These are phyloP conservation scores for Diadegma fenestrale DNA, from an alignment of 2,888 invertebrate genomes.

Conservation along the genomic window DNA sequence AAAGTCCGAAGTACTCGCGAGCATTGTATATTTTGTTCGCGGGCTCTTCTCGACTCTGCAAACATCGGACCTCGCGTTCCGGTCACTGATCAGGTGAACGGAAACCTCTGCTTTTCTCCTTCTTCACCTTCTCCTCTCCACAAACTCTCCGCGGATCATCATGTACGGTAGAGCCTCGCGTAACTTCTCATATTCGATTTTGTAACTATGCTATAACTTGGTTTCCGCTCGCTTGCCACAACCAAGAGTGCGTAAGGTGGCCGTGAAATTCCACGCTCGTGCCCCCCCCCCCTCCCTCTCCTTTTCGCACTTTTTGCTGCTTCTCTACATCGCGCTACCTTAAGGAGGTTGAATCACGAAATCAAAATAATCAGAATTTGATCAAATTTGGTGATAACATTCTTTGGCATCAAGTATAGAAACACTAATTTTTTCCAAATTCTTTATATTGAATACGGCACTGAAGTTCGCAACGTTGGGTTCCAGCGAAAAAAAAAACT, in stretches of 20 bases:
- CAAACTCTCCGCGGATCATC: neutral
- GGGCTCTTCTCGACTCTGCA: neutral
- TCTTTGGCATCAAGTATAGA: no score
- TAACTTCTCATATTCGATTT: conserved; percentile 64
- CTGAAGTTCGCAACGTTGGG: no score
- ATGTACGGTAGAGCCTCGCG: conserved; percentile 33
- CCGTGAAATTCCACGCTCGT: conserved; percentile 40
- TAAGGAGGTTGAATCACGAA: no score
- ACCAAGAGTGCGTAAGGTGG: conserved; percentile 16
- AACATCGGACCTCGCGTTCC: conserved; percentile 38
- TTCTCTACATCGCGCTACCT: neutral
- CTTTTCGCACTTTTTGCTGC: neutral
- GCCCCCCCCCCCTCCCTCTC: neutral
- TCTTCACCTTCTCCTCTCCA: neutral
- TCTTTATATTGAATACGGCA: no score
- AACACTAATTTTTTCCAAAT: no score
- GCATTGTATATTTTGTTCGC: neutral
- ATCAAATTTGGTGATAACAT: no score
- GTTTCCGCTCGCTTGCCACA: conserved; percentile 5
- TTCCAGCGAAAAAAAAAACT: no score
- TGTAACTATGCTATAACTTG: conserved; percentile 63
- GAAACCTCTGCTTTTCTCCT: conserved; percentile 38
- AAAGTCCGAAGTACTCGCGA: neutral
- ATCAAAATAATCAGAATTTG: no score
- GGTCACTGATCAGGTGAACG: conserved; percentile 57